phyloP scores from a whole-genome alignment of 2,888 invertebrate genomes.

The Eristalinus aeneus region DNA sequence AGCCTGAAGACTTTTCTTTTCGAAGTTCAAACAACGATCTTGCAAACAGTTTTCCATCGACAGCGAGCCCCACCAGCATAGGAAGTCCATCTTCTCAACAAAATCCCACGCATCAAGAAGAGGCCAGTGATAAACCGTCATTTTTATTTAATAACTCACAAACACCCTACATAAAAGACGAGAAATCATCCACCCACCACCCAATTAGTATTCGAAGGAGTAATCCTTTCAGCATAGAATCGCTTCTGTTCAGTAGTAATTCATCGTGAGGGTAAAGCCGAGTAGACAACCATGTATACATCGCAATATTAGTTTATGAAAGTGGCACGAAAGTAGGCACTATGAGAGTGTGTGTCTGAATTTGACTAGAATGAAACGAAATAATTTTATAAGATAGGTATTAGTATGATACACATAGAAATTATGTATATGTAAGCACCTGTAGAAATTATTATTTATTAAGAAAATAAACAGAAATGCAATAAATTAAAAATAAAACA shows the following conservation, averaged over 20 bases:
- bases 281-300: conserved; percentile 4
- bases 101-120: conserved; percentile 79
- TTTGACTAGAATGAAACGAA: conserved; percentile 44
- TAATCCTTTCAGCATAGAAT: conserved; percentile 95
- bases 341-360: conserved; percentile 18
- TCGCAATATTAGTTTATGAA: conserved; percentile 59
- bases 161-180: conserved; percentile 47
- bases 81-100: conserved; percentile 73
- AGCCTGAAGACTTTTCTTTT: conserved; percentile 82
- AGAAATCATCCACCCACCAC: conserved; percentile 72
- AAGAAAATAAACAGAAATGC: conserved; percentile 63
- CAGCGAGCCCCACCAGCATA: conserved; percentile 73
- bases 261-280: conserved; percentile 56
- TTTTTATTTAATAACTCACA: conserved; percentile 48
- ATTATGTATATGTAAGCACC: conserved; percentile 44
- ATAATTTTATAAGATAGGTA: conserved; percentile 40
- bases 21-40: conserved; percentile 76
- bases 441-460: conserved; percentile 68
- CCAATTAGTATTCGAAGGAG: conserved; percentile 83
- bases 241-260: conserved; percentile 85
- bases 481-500: conserved; percentile 57
- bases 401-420: conserved; percentile 33
- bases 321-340: conserved; percentile 11
- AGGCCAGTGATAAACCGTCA: conserved; percentile 74
- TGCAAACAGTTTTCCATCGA: conserved; percentile 73